These are phyloP conservation scores for Montipora foliosa DNA, from an alignment of 64 coral and sea anemone genomes.

Conservation along the genomic window DNA sequence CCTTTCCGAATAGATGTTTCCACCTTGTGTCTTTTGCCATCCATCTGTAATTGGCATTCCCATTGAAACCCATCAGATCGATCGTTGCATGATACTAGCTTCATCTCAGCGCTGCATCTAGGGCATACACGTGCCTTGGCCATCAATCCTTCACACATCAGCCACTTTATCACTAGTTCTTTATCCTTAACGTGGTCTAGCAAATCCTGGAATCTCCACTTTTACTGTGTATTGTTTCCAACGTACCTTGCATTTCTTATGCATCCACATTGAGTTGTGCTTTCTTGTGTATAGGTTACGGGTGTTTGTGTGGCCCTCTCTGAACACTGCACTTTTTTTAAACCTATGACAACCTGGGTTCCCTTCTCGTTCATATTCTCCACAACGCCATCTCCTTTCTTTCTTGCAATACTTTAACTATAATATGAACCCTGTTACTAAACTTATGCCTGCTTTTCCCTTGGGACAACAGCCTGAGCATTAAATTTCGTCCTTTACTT, in stretches of 20 bases:
- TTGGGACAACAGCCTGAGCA: no score
- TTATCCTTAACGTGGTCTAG: constrained; percentile 20
- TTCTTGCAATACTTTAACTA: no score
- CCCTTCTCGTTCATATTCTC: no score
- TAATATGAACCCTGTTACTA: no score
- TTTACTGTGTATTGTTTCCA: neutral
- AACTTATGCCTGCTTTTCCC: no score
- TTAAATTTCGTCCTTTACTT: constrained; percentile 22
- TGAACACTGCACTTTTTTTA: no score
- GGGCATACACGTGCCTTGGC: constrained; percentile 18
- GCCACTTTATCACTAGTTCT: constrained; percentile 40
- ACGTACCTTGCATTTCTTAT: no score
- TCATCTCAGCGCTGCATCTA: constrained; percentile 30
- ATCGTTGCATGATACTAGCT: constrained; percentile 17
- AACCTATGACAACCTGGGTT: neutral
- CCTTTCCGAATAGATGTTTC: constrained; percentile 19
- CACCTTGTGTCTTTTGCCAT: constrained; percentile 18
- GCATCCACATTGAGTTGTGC: no score
- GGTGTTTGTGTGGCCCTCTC: no score
- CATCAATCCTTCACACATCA: constrained; percentile 24
- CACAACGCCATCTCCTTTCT: no score
- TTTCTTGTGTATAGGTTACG: no score
- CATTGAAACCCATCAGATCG: neutral
- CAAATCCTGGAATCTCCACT: constrained; percentile 42
- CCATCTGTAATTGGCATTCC: neutral